Conservation (phyloP, 2,797 vertebrate genomes). For the Pangasius macronema region DNA sequence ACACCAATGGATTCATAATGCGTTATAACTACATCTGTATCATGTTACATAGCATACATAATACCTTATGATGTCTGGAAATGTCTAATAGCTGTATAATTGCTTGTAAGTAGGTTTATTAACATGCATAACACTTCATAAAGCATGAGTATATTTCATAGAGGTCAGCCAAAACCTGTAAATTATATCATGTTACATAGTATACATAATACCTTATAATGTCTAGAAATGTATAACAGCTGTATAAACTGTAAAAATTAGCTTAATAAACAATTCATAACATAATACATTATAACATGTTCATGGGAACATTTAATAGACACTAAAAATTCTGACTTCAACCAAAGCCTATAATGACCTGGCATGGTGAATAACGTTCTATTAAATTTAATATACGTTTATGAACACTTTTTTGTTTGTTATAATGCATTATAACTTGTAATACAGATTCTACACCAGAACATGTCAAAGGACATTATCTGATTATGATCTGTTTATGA, state of each 20-base stretch:
- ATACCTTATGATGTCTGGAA: not conserved
- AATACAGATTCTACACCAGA: not conserved
- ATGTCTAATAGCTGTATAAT: not conserved
- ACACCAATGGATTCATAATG: not conserved
- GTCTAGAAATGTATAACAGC: not conserved
- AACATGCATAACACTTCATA: not conserved
- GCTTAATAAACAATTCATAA: not conserved
- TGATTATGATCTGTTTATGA: too few relatives aligned
- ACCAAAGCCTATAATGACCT: not conserved
- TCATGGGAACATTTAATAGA: not conserved
- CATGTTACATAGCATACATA: not conserved
- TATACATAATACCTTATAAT: not conserved
- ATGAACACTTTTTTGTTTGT: not conserved
- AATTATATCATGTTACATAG: not conserved
- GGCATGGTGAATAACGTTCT: too few relatives aligned
- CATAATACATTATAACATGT: not conserved
- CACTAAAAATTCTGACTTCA: not conserved
- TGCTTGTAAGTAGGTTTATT: not conserved
- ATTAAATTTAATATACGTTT: not conserved
- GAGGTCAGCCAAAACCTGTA: not conserved
- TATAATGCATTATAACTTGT: constrained; percentile 1
- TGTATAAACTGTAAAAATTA: not conserved
- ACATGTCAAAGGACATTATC: not conserved
- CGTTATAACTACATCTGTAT: not conserved
- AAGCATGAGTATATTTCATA: not conserved